These are phyloP conservation scores for Gadus chalcogrammus DNA, from an alignment of 2,113 vertebrate genomes.

Conservation along the genomic window DNA sequence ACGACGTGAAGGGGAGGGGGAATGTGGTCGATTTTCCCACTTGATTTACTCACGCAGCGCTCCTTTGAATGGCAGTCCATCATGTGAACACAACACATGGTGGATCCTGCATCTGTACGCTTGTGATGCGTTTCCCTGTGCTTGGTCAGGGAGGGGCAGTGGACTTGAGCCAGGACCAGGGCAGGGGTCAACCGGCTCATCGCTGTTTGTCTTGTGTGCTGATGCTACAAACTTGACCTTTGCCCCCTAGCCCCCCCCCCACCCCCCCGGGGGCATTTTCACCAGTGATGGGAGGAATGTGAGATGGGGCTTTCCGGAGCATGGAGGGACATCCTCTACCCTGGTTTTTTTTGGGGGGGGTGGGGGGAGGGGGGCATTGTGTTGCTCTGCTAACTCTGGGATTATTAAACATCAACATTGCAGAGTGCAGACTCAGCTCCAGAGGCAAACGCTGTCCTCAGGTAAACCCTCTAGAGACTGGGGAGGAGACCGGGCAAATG, in stretches of 20 bases:
- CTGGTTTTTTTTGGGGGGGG: neutral
- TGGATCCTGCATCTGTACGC: conserved; percentile 15
- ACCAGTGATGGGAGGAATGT: conserved; percentile 33
- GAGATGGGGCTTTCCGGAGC: conserved; percentile 34
- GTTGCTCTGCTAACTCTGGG: conserved; percentile 15
- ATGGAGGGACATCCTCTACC: conserved; percentile 43
- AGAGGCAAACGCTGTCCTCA: conserved; percentile 1
- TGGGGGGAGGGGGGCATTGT: conserved; percentile 2
- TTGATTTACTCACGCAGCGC: conserved; percentile 31
- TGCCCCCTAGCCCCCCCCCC: conserved; percentile 20
- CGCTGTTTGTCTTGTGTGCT: conserved; percentile 7
- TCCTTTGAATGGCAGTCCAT: conserved; percentile 19
- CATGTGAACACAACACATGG: conserved; percentile 22
- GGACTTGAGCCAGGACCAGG: conserved; percentile 36
- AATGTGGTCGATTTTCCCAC: neutral
- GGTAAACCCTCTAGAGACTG: conserved; percentile 15
- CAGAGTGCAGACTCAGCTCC: conserved; percentile 42
- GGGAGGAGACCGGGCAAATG: neutral
- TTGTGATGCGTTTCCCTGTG: conserved; percentile 32
- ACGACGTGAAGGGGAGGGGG: conserved; percentile 8
- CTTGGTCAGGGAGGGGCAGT: conserved; percentile 4
- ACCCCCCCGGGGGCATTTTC: conserved; percentile 38
- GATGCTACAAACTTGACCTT: conserved; percentile 45
- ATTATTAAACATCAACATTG: conserved; percentile 35
- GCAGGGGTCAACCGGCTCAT: conserved; percentile 25